Evolutionary conservation across 2,888 invertebrate species (phyloP), one percentile per base, ranked within the genome.

Genomic region (Campaea margaritaria): DNA sequence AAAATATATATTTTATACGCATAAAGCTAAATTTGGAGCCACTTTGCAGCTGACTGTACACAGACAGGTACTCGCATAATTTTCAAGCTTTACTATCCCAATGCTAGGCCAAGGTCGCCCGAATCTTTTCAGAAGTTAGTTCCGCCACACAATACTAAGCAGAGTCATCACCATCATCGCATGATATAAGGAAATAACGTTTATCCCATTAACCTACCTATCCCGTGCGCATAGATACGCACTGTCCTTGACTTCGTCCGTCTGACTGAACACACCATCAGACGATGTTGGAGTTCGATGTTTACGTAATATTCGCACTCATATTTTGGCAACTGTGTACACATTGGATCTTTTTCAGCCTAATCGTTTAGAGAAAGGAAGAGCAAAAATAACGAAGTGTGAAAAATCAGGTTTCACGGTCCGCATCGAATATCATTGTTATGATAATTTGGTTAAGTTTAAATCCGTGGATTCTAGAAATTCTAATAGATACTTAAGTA

Each of bases 251-350:
- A 62, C 56, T 54, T 52, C 42, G 52, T 47, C 3, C 50, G 39
- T 45, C 59, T 50, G 47, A 65, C 57, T 62, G 54, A 69, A 64
- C 54, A 28, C 57, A 50, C 56, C 38, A 48, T 53, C 58, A 59
- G 57, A 60, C 59, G 47, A 44, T 67, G 64, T 69, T 67, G 62
- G 69, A 73, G 67, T 53, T 60, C 59, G 43, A 51, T 67, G 68
- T 74, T 75, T 71, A 64, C 63, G 56, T 67, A 61, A 70, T 73
- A 63, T 68, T 59, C 48, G 51, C 60, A 65, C 64, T 61, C 62
- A 51, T 56, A 60, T 67, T 65, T 62, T 67, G 67, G 45, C 63
- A 64, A 59, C 64, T 65, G 55, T 67, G 41, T 60, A 62, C 47
- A 62, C 58, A 51, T 42, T 50, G 43, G 54, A 59, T 59, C 54